Conservation (phyloP, 1,140 invertebrate genomes). For the Brachionus plicatilis region DNA sequence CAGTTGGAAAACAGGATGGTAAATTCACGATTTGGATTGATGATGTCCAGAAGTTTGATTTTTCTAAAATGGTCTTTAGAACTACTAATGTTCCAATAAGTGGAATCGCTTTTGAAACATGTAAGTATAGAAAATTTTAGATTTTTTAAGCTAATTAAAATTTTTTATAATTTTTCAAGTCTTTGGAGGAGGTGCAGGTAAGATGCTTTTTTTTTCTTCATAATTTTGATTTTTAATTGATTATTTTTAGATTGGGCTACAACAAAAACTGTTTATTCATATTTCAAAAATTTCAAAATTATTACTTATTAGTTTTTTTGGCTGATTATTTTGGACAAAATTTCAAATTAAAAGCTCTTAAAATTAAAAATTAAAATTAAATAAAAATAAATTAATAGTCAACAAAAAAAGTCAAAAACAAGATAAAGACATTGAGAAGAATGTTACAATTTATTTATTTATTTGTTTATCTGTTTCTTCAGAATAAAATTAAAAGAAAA, state of each 20-base stretch:
- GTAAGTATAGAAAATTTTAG: neutral
- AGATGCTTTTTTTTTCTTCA: neutral
- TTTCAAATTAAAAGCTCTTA: neutral
- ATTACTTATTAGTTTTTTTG: neutral
- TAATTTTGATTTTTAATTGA: neutral
- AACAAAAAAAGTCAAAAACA: too few relatives aligned
- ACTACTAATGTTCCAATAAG: constrained; percentile 4
- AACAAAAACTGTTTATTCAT: constrained; percentile 22
- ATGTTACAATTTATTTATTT: too few relatives aligned
- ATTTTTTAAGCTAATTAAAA: neutral
- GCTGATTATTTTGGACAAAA: too few relatives aligned
- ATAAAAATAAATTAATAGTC: too few relatives aligned
- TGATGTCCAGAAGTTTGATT: constrained; percentile 3
- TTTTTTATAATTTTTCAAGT: neutral
- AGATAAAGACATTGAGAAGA: too few relatives aligned
- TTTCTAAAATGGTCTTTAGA: constrained; percentile 24
- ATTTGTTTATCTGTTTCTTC: too few relatives aligned
- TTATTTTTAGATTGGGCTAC: constrained; percentile 25
- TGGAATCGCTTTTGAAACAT: constrained; percentile 10
- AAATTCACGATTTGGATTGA: neutral
- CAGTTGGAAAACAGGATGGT: neutral
- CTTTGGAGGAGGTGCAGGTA: constrained; percentile 16
- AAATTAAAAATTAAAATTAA: neutral
- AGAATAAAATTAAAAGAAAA: too few relatives aligned
- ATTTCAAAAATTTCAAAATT: constrained; percentile 26